A percentile compares a stretch with the other conserved stretches of the same genome.
Conservation (phyloP, 2,888 invertebrate species). For the Aelia acuminata region DNA sequence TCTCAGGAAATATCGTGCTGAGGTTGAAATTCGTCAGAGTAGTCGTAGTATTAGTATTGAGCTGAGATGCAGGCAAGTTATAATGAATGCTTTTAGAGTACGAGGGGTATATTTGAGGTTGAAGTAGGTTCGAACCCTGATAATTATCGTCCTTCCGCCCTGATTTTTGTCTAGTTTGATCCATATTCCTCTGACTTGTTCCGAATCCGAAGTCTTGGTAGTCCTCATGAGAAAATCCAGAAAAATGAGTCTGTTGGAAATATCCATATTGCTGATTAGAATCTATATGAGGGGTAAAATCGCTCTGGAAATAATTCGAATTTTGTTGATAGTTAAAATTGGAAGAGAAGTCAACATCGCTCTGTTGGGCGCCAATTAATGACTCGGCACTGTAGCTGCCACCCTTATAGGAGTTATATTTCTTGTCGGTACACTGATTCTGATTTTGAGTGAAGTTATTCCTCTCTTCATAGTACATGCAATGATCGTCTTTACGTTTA, state of each 20-base stretch:
- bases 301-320: conserved; percentile 60
- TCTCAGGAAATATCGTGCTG: conserved; percentile 88
- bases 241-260: conserved; percentile 55
- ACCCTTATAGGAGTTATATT: conserved; percentile 70
- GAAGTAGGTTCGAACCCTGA: conserved; percentile 12
- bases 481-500: conserved; percentile 62
- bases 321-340: conserved; percentile 62
- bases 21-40: conserved; percentile 84
- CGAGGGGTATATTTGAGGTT: conserved; percentile 20
- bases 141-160: conserved; percentile 38
- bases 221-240: conserved; percentile 49
- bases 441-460: conserved; percentile 37
- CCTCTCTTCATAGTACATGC: conserved; percentile 60
- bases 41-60: conserved; percentile 69
- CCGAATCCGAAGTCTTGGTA: conserved; percentile 55
- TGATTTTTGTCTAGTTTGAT: conserved; percentile 45
- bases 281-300: conserved; percentile 49
- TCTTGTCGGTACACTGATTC: conserved; percentile 51
- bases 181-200: conserved; percentile 31
- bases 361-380: conserved; percentile 64
- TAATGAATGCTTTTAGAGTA: conserved; percentile 53
- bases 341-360: conserved; percentile 59
- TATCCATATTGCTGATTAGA: conserved; percentile 54
- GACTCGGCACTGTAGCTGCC: conserved; percentile 67
- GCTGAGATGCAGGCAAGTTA: conserved; percentile 45